Evolutionary conservation across 1,140 invertebrate species (phyloP).

Genomic region (Asbolus verrucosus): DNA sequence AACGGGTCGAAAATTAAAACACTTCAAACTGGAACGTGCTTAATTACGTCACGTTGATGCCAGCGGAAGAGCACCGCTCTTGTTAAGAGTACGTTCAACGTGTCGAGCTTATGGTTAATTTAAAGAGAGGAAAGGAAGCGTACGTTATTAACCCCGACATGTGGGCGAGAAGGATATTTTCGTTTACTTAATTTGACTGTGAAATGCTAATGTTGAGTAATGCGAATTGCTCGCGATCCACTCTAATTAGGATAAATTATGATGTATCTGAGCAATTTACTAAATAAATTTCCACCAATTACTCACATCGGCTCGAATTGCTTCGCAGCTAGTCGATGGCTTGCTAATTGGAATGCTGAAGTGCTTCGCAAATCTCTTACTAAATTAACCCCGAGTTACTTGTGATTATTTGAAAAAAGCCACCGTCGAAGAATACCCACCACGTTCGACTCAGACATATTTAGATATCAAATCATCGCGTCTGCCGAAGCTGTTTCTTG

Average conservation of each 20-base stretch:
- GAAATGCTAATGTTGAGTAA: conserved; percentile 41
- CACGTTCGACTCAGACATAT: neutral
- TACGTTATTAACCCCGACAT: conserved; percentile 41
- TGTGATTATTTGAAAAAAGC: neutral
- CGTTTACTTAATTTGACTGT: conserved; percentile 43
- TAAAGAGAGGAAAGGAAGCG: conserved; percentile 26
- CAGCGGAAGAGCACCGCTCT: neutral
- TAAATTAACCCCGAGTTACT: no score
- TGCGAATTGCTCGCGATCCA: conserved; percentile 36
- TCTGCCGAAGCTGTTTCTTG: neutral
- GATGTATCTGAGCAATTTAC: conserved; percentile 28
- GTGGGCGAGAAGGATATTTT: conserved; percentile 44
- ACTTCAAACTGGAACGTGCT: neutral
- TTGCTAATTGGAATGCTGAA: conserved; percentile 9
- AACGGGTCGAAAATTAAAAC: neutral
- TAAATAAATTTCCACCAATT: neutral
- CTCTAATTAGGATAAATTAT: conserved; percentile 42
- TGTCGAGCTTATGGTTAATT: conserved; percentile 1
- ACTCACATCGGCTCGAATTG: conserved; percentile 17
- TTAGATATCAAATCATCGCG: neutral
- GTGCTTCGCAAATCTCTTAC: no score
- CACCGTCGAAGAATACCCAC: conserved; percentile 6
- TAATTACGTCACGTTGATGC: neutral
- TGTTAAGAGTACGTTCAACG: neutral
- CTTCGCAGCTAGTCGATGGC: no score